Percentiles rank a stretch among this genome's conserved stretches.
These are phyloP conservation scores for Sinocyclocheilus rhinocerous DNA, from an alignment of 2,113 vertebrate genomes.

Conservation along the genomic window DNA sequence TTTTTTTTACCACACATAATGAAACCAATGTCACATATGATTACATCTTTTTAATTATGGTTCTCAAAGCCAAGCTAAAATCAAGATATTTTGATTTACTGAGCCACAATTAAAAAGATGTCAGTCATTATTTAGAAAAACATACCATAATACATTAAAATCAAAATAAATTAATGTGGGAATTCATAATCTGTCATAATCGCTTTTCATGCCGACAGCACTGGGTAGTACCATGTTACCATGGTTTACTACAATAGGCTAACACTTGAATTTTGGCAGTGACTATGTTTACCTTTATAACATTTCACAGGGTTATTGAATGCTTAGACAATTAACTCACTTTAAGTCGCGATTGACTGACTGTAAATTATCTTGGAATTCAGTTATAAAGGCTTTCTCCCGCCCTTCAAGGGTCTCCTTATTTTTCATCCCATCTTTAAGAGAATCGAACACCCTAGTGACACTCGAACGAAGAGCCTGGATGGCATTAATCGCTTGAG, in stretches of 20 bases:
- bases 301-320: neutral
- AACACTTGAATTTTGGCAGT: neutral
- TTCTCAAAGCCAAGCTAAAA: neutral
- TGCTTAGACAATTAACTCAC: slow-evolving; percentile 73
- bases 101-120: neutral
- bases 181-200: neutral
- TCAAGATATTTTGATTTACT: neutral
- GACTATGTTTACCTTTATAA: neutral
- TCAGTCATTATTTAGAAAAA: neutral
- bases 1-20: neutral
- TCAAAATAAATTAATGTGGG: neutral
- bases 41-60: neutral
- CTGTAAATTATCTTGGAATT: slow-evolving; percentile 94
- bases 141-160: neutral
- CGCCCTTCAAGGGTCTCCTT: slow-evolving; percentile 90
- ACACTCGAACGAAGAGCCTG: slow-evolving; percentile 96
- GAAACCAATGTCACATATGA: neutral
- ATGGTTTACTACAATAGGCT: neutral
- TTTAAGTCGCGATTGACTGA: slow-evolving; percentile 95
- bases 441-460: slow-evolving; percentile 92
- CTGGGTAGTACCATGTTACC: neutral
- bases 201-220: neutral
- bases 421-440: slow-evolving; percentile 96
- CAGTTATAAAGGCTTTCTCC: slow-evolving; percentile 89
- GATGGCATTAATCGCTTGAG: slow-evolving; percentile 92